Conservation (phyloP, 2,888 invertebrate genomes). For the Agriotes lineatus region DNA sequence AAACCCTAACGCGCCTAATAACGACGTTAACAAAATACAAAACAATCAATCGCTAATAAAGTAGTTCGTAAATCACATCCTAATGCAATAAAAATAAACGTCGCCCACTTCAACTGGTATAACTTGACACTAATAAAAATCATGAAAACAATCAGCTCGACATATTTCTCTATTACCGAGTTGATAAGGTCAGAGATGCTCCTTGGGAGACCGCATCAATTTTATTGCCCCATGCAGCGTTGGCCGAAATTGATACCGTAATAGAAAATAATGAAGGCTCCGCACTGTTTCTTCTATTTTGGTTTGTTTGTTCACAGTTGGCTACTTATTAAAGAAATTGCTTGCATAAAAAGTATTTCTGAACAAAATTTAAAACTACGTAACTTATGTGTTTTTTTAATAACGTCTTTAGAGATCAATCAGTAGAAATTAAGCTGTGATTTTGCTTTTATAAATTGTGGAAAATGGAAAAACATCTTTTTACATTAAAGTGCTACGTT, state of each 20-base stretch:
- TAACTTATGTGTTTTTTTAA: too few species aligned
- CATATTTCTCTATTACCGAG: conserved; percentile 41
- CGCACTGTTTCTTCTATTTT: not conserved
- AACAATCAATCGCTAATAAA: conserved; percentile 35
- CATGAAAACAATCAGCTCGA: conserved; percentile 40
- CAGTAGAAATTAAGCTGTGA: too few species aligned
- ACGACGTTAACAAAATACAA: conserved; percentile 27
- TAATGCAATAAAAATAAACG: conserved; percentile 36
- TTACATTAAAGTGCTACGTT: too few species aligned
- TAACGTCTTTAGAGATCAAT: too few species aligned
- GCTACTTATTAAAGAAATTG: too few species aligned
- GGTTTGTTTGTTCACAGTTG: not conserved
- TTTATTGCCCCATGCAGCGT: conserved; percentile 19
- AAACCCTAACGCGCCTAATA: conserved; percentile 27
- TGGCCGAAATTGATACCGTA: conserved; percentile 5
- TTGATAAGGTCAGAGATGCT: conserved; percentile 41
- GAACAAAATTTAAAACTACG: too few species aligned
- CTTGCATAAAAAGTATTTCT: too few species aligned
- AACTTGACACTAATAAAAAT: conserved; percentile 34
- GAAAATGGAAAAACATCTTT: too few species aligned
- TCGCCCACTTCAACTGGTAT: conserved; percentile 33
- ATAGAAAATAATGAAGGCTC: too few species aligned
- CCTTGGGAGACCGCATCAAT: conserved; percentile 16
- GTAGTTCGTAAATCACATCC: conserved; percentile 37
- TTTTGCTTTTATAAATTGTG: too few species aligned